Conservation (phyloP, 2,113 vertebrate species). For the Eidolon helvum region DNA sequence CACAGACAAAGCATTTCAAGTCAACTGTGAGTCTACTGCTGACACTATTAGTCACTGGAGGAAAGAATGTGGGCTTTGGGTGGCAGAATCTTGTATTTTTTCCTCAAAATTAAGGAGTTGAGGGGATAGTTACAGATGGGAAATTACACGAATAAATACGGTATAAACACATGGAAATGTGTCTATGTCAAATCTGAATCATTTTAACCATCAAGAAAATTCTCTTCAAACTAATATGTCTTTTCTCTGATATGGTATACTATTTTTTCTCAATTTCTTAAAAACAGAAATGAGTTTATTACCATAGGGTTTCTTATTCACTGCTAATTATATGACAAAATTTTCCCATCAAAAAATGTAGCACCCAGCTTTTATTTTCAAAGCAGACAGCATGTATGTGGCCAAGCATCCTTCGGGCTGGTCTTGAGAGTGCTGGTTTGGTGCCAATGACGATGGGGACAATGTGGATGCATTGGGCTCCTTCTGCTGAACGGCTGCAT, state of each 20-base stretch:
- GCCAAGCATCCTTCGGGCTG: not conserved
- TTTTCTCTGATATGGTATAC: not conserved
- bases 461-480: not conserved
- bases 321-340: not conserved
- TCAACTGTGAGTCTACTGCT: not conserved
- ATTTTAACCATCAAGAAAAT: constrained; percentile 32
- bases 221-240: constrained; percentile 48
- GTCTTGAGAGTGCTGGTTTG: constrained; percentile 21
- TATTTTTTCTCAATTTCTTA: constrained; percentile 43
- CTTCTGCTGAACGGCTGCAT: not conserved
- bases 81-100: not conserved
- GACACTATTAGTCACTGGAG: not conserved
- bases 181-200: constrained; percentile 29
- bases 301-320: not conserved
- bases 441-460: not conserved
- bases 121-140: constrained; percentile 12
- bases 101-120: constrained; percentile 9
- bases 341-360: not conserved
- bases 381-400: not conserved
- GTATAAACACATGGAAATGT: constrained; percentile 37
- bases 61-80: not conserved
- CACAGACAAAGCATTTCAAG: not conserved
- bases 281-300: constrained; percentile 54
- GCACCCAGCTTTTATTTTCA: not conserved
- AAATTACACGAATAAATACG: constrained; percentile 49